These are phyloP conservation scores for Melanotaenia pygmaea DNA, from an alignment of 2,797 vertebrate species.

Conservation along the genomic window DNA sequence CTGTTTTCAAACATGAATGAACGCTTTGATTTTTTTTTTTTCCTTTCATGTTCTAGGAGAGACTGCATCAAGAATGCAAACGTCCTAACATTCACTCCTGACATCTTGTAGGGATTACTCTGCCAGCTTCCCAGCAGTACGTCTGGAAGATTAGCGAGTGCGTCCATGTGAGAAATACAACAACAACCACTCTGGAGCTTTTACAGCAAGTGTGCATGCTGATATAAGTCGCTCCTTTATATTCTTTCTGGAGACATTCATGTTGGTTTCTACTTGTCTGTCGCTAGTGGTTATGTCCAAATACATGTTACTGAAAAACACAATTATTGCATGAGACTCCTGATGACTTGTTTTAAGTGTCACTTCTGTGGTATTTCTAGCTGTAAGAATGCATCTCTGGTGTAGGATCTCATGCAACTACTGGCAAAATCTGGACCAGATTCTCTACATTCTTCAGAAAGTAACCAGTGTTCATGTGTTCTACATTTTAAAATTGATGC, in stretches of 20 bases:
- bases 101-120: background rate
- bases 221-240: background rate
- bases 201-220: background rate
- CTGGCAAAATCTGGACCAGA: too few species aligned
- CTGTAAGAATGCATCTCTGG: background rate
- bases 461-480: background rate
- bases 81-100: background rate
- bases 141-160: background rate
- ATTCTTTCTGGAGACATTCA: background rate
- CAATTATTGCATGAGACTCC: background rate
- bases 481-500: background rate
- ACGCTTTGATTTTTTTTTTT: background rate
- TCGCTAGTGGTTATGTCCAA: background rate
- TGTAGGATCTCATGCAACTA: too few species aligned
- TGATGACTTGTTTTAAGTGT: background rate
- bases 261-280: background rate
- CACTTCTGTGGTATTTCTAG: background rate
- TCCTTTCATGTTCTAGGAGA: background rate
- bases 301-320: background rate
- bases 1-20: background rate
- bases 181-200: background rate
- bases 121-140: background rate
- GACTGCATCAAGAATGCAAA: background rate
- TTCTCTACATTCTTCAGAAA: too few species aligned
- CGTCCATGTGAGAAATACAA: constrained; percentile 2